These are phyloP conservation scores for Pemphigus obesinymphae DNA, from an alignment of 1,140 invertebrate genomes.

Conservation along the genomic window DNA sequence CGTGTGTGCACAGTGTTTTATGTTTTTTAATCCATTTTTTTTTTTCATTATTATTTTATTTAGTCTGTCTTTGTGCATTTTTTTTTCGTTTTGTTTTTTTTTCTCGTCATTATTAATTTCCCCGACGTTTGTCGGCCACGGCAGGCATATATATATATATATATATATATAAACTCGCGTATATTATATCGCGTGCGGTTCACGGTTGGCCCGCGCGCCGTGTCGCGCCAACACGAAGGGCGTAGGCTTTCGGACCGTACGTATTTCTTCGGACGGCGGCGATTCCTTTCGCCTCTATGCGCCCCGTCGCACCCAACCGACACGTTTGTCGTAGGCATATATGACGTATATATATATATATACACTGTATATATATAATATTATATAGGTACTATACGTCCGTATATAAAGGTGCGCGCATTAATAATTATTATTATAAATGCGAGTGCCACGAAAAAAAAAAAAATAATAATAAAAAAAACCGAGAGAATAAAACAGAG, in stretches of 20 bases:
- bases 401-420: background rate
- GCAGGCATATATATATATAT: background rate
- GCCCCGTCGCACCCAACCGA: background rate
- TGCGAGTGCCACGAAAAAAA: background rate
- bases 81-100: background rate
- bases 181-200: conserved; percentile 18
- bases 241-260: conserved; percentile 3
- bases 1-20: too few relatives aligned
- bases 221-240: conserved; percentile 22
- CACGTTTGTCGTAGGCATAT: background rate
- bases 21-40: conserved; percentile 2
- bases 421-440: background rate
- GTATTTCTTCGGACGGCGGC: background rate
- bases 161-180: background rate
- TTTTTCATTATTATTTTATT: background rate
- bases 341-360: background rate
- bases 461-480: background rate
- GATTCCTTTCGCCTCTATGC: background rate
- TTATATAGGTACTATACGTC: background rate
- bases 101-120: background rate
- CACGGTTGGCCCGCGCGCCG: conserved; percentile 6
- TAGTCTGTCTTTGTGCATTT: too few relatives aligned
- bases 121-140: background rate
- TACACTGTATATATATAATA: background rate
- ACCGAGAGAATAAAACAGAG: too few relatives aligned